A percentile compares a stretch with the other conserved stretches of the same genome.
These are phyloP conservation scores for Notolabrus celidotus DNA, from an alignment of 2,797 vertebrate genomes.

Conservation along the genomic window DNA sequence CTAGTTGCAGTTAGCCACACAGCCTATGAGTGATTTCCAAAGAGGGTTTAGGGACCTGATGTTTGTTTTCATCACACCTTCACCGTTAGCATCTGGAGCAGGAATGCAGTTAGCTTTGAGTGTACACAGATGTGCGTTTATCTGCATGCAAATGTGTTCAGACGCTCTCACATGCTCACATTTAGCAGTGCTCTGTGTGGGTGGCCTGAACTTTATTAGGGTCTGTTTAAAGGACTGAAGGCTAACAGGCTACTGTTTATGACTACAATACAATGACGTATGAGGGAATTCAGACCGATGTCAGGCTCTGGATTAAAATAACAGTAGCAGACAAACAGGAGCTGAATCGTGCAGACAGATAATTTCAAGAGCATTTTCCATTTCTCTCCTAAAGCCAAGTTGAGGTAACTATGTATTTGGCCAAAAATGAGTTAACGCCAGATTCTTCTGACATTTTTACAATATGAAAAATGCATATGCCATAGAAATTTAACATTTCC, in stretches of 20 bases:
- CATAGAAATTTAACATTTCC: constrained; percentile 37
- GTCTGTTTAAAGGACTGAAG: constrained; percentile 44
- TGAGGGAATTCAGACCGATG: constrained; percentile 2
- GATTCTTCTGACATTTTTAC: constrained; percentile 44
- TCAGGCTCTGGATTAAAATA: not conserved
- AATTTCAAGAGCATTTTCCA: constrained; percentile 41
- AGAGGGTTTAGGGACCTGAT: constrained; percentile 35
- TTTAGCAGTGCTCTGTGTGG: constrained; percentile 50
- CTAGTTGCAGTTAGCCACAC: not conserved
- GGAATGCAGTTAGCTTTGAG: constrained; percentile 41
- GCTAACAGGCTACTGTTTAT: constrained; percentile 67
- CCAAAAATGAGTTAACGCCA: constrained; percentile 31
- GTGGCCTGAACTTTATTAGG: constrained; percentile 71
- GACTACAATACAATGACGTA: constrained; percentile 34
- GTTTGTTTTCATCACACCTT: constrained; percentile 76
- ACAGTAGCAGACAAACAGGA: constrained; percentile 3
- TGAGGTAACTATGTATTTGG: constrained; percentile 34
- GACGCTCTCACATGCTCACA: constrained; percentile 22
- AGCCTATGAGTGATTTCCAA: constrained; percentile 15
- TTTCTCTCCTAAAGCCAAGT: constrained; percentile 4
- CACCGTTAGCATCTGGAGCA: constrained; percentile 65
- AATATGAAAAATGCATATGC: constrained; percentile 23
- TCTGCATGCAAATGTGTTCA: constrained; percentile 50
- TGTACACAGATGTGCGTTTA: constrained; percentile 65
- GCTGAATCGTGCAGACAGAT: not conserved